These are phyloP conservation scores for Tachycineta bicolor DNA, from an alignment of 2,113 vertebrate genomes.

Conservation along the genomic window DNA sequence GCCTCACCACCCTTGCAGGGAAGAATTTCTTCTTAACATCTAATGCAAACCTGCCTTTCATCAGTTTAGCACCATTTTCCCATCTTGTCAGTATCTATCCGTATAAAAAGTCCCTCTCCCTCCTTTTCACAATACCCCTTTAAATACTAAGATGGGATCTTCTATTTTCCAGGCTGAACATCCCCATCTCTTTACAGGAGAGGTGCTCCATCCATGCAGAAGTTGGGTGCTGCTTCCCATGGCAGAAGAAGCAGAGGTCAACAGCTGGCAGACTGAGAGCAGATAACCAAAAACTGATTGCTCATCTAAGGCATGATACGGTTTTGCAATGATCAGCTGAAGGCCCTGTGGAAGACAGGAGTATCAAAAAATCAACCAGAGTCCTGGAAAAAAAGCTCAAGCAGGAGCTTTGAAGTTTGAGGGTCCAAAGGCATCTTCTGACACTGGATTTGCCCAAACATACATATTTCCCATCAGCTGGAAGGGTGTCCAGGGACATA, in stretches of 20 bases:
- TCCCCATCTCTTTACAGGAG: background rate
- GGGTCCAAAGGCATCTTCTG: background rate
- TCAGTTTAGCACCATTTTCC: background rate
- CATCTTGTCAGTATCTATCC: background rate
- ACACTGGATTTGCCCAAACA: background rate
- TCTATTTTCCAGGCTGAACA: background rate
- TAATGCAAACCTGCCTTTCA: background rate
- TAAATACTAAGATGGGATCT: background rate
- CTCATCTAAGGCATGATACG: background rate
- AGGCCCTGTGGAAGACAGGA: background rate
- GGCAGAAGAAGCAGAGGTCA: background rate
- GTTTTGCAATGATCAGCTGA: background rate
- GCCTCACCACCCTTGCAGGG: rapidly evolving
- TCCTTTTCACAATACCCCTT: background rate
- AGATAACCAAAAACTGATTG: background rate
- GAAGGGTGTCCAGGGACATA: background rate
- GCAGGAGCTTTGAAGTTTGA: background rate
- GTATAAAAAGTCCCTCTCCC: background rate
- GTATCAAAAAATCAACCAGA: background rate
- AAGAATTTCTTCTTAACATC: background rate
- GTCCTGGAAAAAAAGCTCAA: background rate
- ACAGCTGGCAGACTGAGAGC: background rate
- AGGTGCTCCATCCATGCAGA: background rate
- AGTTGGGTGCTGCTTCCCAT: background rate
- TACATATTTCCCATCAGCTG: background rate